phyloP scores from a whole-genome alignment of 2,888 invertebrate genomes.

The Aphodius sticticus region DNA sequence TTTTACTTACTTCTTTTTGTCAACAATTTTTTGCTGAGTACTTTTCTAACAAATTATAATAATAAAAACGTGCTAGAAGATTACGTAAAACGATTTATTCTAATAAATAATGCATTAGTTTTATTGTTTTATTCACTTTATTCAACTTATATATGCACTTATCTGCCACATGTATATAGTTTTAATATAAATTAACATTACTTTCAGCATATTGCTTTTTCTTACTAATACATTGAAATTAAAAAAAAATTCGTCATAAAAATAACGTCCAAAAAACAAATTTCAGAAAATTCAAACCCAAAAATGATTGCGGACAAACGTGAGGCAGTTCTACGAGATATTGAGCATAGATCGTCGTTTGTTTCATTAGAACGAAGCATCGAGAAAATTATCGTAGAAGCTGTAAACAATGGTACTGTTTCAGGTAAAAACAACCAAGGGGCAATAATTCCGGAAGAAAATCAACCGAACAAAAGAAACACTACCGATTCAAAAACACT shows the following conservation, averaged over 20 bases:
- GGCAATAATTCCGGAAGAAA: not conserved
- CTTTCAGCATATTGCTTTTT: not conserved
- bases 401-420: not conserved
- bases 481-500: not conserved
- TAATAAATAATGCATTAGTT: too few relatives aligned
- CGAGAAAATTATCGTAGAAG: not conserved
- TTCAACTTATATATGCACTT: too few relatives aligned
- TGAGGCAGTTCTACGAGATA: not conserved
- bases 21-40: not conserved
- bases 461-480: constrained; percentile 4
- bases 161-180: too few relatives aligned
- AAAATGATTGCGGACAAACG: not conserved
- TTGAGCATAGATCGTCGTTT: not conserved
- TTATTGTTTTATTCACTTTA: too few relatives aligned
- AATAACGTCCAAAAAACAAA: not conserved
- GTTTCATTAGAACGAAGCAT: not conserved
- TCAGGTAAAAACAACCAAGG: not conserved
- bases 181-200: not conserved
- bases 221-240: not conserved
- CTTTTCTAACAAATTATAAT: too few relatives aligned
- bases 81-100: too few relatives aligned
- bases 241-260: not conserved
- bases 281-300: not conserved
- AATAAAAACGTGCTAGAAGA: too few relatives aligned
- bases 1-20: not conserved